Percentiles rank a stretch among this genome's conserved stretches.
phyloP scores from a whole-genome alignment of 2,797 vertebrate genomes.

The Babyrousa celebensis region DNA sequence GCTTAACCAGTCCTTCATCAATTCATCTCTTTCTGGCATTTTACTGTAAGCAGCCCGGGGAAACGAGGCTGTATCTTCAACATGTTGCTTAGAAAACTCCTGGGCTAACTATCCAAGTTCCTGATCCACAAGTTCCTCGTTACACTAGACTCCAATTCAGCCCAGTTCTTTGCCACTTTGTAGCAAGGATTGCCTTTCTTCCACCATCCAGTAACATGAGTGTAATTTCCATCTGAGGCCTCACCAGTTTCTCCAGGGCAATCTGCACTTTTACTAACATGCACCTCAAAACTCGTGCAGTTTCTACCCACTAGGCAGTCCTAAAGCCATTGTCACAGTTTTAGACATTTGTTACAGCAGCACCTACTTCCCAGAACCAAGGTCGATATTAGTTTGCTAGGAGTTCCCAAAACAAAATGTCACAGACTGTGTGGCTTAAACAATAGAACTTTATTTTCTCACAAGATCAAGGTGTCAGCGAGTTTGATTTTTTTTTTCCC shows the following conservation, averaged over 20 bases:
- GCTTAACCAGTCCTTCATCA: neutral
- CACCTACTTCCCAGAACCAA: neutral
- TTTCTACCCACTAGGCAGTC: neutral
- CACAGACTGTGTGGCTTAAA: neutral
- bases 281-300: neutral
- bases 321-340: neutral
- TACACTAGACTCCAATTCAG: neutral
- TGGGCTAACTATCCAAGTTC: neutral
- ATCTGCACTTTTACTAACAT: neutral
- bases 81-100: neutral
- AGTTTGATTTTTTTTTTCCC: neutral
- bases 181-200: neutral
- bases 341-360: neutral
- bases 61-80: neutral
- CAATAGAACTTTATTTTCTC: neutral
- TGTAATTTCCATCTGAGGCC: neutral
- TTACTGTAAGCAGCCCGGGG: neutral
- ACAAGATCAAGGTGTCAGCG: neutral
- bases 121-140: neutral
- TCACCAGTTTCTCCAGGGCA: neutral
- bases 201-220: neutral
- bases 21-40: neutral
- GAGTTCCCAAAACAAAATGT: neutral
- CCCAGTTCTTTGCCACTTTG: neutral
- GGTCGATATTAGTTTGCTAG: neutral